A percentile compares a stretch with the other conserved stretches of the same genome.
Conservation (phyloP, 2,797 vertebrate genomes). For the Anas georgica region DNA sequence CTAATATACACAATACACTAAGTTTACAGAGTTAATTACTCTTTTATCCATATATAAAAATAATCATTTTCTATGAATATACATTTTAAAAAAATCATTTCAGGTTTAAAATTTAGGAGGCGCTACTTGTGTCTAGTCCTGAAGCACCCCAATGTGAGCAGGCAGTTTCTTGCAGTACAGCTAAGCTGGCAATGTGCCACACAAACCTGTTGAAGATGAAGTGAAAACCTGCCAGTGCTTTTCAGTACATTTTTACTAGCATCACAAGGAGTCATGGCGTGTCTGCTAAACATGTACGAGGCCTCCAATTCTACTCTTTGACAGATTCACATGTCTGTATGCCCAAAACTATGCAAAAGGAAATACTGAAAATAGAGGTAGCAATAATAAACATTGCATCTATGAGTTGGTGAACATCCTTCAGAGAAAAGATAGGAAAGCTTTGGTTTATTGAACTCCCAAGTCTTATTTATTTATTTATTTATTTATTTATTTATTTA, state of each 20-base stretch:
- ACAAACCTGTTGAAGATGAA: neutral
- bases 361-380: neutral
- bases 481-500: neutral
- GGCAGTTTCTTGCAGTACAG: neutral
- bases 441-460: neutral
- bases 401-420: neutral
- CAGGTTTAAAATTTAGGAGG: conserved; percentile 45
- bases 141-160: conserved; percentile 49
- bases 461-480: neutral
- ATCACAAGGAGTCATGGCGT: neutral
- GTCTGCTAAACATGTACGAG: neutral
- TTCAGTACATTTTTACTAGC: neutral
- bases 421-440: neutral
- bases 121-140: conserved; percentile 40
- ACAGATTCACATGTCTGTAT: neutral
- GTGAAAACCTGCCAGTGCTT: neutral
- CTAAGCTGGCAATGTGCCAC: neutral
- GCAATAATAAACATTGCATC: neutral
- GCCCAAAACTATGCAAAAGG: neutral
- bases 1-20: neutral
- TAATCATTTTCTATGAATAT: neutral
- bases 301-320: neutral
- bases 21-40: conserved; percentile 15
- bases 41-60: conserved; percentile 12
- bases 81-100: conserved; percentile 32